A percentile compares a stretch with the other conserved stretches of the same genome.
Evolutionary conservation across 37 sponge, comb jelly and placozoan genomes (phyloP).

Genomic region (Diacarnus erythraeanus): DNA sequence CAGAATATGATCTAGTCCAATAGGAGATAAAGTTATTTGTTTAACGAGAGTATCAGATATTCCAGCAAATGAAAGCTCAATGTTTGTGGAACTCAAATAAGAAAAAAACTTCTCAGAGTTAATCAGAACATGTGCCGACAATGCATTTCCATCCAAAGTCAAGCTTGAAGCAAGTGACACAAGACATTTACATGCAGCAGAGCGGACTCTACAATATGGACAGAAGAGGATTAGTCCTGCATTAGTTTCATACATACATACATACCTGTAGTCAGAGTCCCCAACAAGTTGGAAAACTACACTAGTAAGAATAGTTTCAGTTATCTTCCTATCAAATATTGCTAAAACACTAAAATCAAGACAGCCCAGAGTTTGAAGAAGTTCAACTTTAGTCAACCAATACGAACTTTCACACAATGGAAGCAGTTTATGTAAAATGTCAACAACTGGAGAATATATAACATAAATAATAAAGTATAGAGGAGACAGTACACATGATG

Average conservation of each 20-base stretch:
- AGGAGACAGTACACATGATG: neutral
- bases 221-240: neutral
- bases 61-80: constrained; percentile 43
- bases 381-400: constrained; percentile 75
- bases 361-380: constrained; percentile 51
- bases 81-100: constrained; percentile 3
- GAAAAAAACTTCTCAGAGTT: constrained; percentile 17
- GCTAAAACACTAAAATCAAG: constrained; percentile 42
- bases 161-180: constrained; percentile 29
- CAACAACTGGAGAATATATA: constrained; percentile 28
- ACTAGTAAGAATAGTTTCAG: constrained; percentile 13
- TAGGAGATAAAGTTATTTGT: constrained; percentile 3
- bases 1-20: constrained; percentile 43
- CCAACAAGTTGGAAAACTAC: constrained; percentile 41
- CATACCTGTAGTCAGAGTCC: constrained; percentile 49
- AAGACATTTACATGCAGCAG: constrained; percentile 30
- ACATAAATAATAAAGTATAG: neutral
- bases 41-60: constrained; percentile 21
- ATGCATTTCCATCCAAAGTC: neutral
- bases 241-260: neutral
- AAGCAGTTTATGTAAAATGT: constrained; percentile 54
- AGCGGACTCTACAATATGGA: constrained; percentile 31
- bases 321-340: constrained; percentile 5
- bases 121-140: constrained; percentile 26
- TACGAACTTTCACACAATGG: constrained; percentile 53